A percentile compares a stretch with the other conserved stretches of the same genome.
Conservation (phyloP, 2,797 vertebrate species). For the Morus bassanus region DNA sequence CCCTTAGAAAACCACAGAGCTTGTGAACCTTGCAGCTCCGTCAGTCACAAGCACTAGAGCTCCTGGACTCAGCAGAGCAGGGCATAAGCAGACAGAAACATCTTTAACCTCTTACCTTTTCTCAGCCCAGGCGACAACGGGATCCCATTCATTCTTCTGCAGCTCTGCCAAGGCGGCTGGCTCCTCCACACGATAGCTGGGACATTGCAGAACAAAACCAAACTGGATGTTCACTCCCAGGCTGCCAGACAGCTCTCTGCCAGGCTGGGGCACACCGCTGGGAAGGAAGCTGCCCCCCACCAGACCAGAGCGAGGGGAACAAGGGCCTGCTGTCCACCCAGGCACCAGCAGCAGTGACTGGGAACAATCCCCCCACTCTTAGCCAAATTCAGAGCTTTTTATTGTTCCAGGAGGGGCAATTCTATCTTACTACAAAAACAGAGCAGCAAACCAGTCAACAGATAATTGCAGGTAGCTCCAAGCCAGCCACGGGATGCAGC, state of each 20-base stretch:
- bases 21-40: background rate
- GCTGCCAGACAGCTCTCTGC: background rate
- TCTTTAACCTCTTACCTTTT: slow-evolving; percentile 78
- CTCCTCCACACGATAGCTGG: slow-evolving; percentile 94
- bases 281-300: background rate
- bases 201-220: slow-evolving; percentile 42
- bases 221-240: background rate
- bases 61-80: background rate
- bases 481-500: background rate
- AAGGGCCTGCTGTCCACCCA: background rate
- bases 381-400: background rate
- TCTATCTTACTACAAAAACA: background rate
- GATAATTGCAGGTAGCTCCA: background rate
- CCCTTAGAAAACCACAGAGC: background rate
- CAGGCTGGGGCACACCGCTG: background rate
- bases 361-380: background rate
- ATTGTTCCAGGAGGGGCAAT: background rate
- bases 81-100: background rate
- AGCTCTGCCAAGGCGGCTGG: slow-evolving; percentile 90
- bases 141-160: slow-evolving; percentile 95
- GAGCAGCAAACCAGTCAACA: background rate
- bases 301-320: background rate
- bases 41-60: background rate
- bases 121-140: slow-evolving; percentile 89
- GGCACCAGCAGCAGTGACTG: background rate